Percentiles rank a stretch among this genome's conserved stretches.
Conservation (phyloP, 1,140 invertebrate genomes). For the Sweltsa coloradensis region DNA sequence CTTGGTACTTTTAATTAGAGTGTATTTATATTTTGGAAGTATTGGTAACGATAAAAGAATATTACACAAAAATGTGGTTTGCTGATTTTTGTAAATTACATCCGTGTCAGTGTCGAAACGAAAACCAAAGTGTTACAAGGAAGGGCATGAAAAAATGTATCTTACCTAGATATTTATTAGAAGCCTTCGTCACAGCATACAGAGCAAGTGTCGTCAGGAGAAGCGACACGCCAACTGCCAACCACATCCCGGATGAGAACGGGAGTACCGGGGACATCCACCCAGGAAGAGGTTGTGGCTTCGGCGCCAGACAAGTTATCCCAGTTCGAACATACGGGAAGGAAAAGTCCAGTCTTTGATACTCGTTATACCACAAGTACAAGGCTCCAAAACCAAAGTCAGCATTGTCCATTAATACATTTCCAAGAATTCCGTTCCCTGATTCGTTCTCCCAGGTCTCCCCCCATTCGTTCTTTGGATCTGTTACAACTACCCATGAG, state of each 20-base stretch:
- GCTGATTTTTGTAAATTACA: no score
- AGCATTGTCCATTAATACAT: conserved; percentile 37
- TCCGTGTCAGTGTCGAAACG: no score
- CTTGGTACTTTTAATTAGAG: no score
- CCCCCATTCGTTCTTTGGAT: conserved; percentile 39
- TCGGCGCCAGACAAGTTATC: conserved; percentile 42
- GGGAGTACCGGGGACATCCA: conserved; percentile 31
- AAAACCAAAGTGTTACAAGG: no score
- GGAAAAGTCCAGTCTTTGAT: conserved; percentile 38
- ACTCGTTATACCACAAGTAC: conserved; percentile 44
- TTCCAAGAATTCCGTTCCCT: conserved; percentile 32
- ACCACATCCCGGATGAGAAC: conserved; percentile 28
- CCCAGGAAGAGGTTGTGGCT: conserved; percentile 31
- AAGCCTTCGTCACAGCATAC: neutral
- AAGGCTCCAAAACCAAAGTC: conserved; percentile 42
- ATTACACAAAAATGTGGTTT: no score
- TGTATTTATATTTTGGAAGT: no score
- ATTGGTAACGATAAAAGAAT: no score
- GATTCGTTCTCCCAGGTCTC: conserved; percentile 41
- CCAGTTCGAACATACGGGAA: conserved; percentile 37
- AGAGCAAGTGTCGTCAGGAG: conserved; percentile 26
- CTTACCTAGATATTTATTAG: neutral
- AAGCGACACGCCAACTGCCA: conserved; percentile 25
- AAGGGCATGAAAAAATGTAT: no score
- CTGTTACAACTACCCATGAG: conserved; percentile 31